Conservation (phyloP, 2,888 invertebrate genomes). For the Plebejus argus region DNA sequence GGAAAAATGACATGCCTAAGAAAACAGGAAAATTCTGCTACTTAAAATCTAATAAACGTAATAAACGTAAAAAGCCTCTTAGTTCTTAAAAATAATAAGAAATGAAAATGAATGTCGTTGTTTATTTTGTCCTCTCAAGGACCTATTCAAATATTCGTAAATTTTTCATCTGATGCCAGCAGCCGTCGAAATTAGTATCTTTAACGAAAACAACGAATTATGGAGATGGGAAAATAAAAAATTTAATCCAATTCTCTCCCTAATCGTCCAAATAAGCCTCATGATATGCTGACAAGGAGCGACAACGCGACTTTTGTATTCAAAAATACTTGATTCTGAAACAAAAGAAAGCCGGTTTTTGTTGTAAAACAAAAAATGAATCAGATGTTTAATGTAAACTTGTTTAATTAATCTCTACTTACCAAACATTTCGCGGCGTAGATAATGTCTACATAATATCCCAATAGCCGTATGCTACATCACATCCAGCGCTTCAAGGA, state of each 20-base stretch:
- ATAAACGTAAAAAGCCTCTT: constrained; percentile 1
- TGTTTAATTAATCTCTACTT: no score
- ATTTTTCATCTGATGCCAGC: constrained; percentile 20
- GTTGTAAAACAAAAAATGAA: no score
- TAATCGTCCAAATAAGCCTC: constrained; percentile 12
- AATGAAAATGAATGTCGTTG: constrained; percentile 8
- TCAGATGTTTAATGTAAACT: no score
- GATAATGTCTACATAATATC: no score
- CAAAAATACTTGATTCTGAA: no score
- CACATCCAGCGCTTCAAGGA: no score
- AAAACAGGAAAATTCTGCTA: neutral
- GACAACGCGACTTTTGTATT: constrained; percentile 10
- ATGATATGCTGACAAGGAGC: neutral
- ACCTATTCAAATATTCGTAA: constrained; percentile 27
- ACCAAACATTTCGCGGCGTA: no score
- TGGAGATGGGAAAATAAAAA: constrained; percentile 27
- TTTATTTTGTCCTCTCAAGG: constrained; percentile 13
- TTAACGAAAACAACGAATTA: constrained; percentile 28
- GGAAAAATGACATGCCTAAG: neutral
- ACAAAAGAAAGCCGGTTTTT: neutral
- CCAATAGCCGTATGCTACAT: no score
- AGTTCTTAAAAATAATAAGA: neutral
- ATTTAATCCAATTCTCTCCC: constrained; percentile 24
- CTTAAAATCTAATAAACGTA: constrained; percentile 8
- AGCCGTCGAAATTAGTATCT: constrained; percentile 24